Conservation (phyloP, 30 jellyfish, hydroid and myxozoan species). For the Sanderia malayensis region DNA sequence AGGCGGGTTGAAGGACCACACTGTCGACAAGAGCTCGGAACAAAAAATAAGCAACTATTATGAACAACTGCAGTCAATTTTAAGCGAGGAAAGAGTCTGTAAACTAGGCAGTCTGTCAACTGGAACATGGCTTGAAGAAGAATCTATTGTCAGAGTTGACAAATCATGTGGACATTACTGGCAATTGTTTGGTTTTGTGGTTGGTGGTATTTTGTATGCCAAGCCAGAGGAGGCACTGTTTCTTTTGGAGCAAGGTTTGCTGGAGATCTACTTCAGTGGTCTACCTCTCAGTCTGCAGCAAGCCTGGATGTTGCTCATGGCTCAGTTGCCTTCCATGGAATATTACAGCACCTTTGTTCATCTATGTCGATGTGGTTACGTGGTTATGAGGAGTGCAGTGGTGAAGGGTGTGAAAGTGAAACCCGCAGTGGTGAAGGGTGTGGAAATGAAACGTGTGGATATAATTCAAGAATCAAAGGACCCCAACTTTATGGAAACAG, state of each 20-base stretch:
- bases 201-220: constrained; percentile 33
- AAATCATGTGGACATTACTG: constrained; percentile 27
- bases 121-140: constrained; percentile 31
- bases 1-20: constrained; percentile 43
- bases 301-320: constrained; percentile 43
- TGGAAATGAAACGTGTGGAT: background rate
- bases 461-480: background rate
- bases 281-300: constrained; percentile 55
- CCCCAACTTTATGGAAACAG: background rate
- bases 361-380: constrained; percentile 62
- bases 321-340: constrained; percentile 44
- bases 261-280: constrained; percentile 35
- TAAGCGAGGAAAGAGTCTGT: constrained; percentile 64
- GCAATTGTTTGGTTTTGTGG: constrained; percentile 45
- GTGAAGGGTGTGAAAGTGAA: background rate
- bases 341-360: constrained; percentile 29
- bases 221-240: constrained; percentile 59
- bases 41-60: constrained; percentile 8
- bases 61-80: constrained; percentile 22
- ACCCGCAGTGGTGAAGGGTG: background rate
- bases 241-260: constrained; percentile 56
- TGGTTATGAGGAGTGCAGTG: constrained; percentile 20
- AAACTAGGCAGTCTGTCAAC: constrained; percentile 32
- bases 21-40: background rate
- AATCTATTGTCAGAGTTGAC: constrained; percentile 14